Evolutionary conservation across 2,888 invertebrate species (phyloP), one percentile per base, ranked within the genome.

Genomic region (Lasioglossum oenotherae): DNA sequence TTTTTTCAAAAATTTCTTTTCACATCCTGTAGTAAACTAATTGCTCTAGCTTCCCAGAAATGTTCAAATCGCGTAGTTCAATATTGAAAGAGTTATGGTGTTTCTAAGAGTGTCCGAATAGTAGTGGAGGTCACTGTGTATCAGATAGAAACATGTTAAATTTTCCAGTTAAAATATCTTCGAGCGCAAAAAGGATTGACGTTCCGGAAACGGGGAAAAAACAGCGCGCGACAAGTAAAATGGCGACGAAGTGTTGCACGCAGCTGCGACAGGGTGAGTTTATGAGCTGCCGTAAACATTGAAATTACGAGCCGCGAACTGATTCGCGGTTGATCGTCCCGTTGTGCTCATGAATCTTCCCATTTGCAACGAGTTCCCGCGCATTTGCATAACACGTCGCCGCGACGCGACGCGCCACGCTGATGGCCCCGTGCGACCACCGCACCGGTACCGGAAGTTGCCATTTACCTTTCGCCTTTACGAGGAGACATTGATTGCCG

Each of bases 251-350:
- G 23, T 41, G 60, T 31, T 49, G 38, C 69, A 57, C 71, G n/a
- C 78, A 27, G 44, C 71, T 27, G 71, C 14, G n/a, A 8, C 38
- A 31, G 27, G 5, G 31, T 0, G 41, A 57, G 41, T 80, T 80
- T 80, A 80, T 23, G 57, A 75, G 14, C 38, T 53, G 31, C 75
- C 69, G 69, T 80, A 75, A 80, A 60, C 74, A 80, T 75, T 60
- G 78, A 79, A 79, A 79, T 79, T 72, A 38, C 53, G 49, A 71
- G 46, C 49, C 71, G 53, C 44, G 31, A 57, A 75, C 57, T 57
- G 73, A 53, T 57, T 71, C 64, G 46, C 53, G 64, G 23, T 60
- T 60, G 64, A 41, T 53, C 41, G 60, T 60, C 60, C 60, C 60
- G 41, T 60, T 41, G 10, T 31, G n/a, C 49, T 74, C 74, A 44